Conservation (phyloP, 2,113 vertebrate species). For the Atrichornis clamosus region DNA sequence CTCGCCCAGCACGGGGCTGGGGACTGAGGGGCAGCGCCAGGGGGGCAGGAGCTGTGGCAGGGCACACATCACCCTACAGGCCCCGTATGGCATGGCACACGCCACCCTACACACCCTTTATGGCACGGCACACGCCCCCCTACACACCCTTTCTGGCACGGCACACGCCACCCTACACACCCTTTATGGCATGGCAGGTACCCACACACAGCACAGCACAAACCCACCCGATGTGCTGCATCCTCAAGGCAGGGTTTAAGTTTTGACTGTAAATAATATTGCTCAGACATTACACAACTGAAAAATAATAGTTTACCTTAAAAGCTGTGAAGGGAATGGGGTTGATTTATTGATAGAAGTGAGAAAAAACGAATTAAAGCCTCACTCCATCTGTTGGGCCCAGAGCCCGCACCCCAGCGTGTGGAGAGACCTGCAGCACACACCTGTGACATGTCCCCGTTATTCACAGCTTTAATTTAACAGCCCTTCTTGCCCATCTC, state of each 20-base stretch:
- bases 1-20: background rate
- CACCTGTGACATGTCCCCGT: fast-evolving
- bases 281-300: background rate
- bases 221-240: fast-evolving
- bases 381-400: background rate
- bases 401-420: background rate
- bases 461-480: background rate
- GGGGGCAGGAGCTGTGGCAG: background rate
- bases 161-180: too few relatives aligned
- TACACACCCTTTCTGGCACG: too few relatives aligned
- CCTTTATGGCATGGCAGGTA: background rate
- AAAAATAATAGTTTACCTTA: background rate
- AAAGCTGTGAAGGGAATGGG: background rate
- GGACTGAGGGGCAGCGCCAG: background rate
- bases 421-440: background rate
- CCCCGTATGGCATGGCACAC: background rate
- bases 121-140: background rate
- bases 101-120: background rate
- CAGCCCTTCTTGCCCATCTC: background rate
- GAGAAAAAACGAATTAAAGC: background rate
- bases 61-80: background rate
- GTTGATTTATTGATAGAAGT: background rate
- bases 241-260: background rate
- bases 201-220: too few relatives aligned
- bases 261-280: background rate